A percentile compares a stretch with the other conserved stretches of the same genome.
phyloP scores from a whole-genome alignment of 2,113 vertebrate genomes.

The Danionella cerebrum region DNA sequence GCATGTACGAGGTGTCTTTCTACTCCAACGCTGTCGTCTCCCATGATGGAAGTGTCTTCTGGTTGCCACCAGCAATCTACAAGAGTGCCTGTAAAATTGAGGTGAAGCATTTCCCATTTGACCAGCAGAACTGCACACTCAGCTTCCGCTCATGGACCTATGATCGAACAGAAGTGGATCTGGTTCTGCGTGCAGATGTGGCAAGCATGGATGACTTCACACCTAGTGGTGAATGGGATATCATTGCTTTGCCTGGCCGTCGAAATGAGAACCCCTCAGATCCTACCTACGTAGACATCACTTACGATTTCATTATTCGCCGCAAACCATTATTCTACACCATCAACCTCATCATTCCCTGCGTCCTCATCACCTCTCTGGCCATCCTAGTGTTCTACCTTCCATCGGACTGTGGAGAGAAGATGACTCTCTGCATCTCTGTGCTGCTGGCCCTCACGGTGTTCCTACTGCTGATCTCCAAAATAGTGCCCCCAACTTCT shows the following conservation, averaged over 20 bases:
- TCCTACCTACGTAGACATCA: slow-evolving; percentile 91
- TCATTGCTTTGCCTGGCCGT: slow-evolving; percentile 81
- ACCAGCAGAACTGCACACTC: slow-evolving; percentile 94
- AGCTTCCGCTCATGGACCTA: slow-evolving; percentile 96
- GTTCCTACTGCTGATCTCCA: slow-evolving; percentile 93
- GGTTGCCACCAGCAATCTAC: slow-evolving; percentile 92
- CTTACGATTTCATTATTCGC: slow-evolving; percentile 91
- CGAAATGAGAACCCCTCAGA: slow-evolving; percentile 85
- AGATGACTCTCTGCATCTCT: slow-evolving; percentile 94
- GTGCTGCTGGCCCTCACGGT: slow-evolving; percentile 92
- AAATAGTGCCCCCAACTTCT: slow-evolving; percentile 90
- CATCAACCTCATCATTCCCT: too few species aligned
- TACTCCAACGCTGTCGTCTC: slow-evolving; percentile 95
- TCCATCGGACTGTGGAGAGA: too few species aligned
- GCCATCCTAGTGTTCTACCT: slow-evolving; percentile 94
- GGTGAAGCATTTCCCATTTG: slow-evolving; percentile 94
- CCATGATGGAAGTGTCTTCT: slow-evolving; percentile 91
- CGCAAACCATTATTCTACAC: slow-evolving; percentile 92
- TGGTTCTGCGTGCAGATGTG: slow-evolving; percentile 83
- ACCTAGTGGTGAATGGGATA: slow-evolving; percentile 92
- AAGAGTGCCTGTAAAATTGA: slow-evolving; percentile 95
- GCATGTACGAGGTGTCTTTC: too few species aligned
- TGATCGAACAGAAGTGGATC: slow-evolving; percentile 85
- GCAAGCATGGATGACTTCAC: slow-evolving; percentile 95
- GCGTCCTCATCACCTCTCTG: slow-evolving; percentile 88